A percentile compares a stretch with the other conserved stretches of the same genome.
phyloP scores from a whole-genome alignment of 2,797 vertebrate genomes.

The Halcyon smyrnensis region DNA sequence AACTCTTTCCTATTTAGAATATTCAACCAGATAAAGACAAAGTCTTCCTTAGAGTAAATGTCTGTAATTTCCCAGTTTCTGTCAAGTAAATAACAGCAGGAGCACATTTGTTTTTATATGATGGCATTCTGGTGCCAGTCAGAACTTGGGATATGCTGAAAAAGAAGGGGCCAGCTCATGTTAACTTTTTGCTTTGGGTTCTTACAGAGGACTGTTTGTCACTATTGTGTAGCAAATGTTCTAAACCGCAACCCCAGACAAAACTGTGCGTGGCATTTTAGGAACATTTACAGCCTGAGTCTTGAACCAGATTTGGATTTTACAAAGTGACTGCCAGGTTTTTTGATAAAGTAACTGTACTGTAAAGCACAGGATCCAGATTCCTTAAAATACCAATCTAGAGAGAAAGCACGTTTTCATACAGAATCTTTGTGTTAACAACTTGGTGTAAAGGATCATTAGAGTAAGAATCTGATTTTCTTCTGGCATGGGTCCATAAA shows the following conservation, averaged over 20 bases:
- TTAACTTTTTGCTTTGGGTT: conserved; percentile 46
- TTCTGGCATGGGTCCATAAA: neutral
- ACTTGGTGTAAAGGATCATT: neutral
- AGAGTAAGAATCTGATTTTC: conserved; percentile 11
- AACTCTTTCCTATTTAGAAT: conserved; percentile 13
- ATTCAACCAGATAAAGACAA: conserved; percentile 14
- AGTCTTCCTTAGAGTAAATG: conserved; percentile 39
- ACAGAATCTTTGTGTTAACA: neutral
- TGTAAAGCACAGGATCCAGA: neutral
- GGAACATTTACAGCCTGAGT: conserved; percentile 35
- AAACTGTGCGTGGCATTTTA: conserved; percentile 36
- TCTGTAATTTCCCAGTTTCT: conserved; percentile 60
- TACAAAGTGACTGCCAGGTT: neutral
- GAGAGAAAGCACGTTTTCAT: neutral
- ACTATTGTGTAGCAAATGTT: conserved; percentile 47
- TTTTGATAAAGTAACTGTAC: neutral
- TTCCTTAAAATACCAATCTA: conserved; percentile 9
- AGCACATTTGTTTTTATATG: conserved; percentile 53
- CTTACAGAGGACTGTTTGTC: conserved; percentile 46
- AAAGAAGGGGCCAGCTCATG: conserved; percentile 30
- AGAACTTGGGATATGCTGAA: conserved; percentile 52
- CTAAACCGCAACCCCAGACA: conserved; percentile 44
- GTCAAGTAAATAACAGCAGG: conserved; percentile 68
- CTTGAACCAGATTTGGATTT: conserved; percentile 44
- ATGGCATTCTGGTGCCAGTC: conserved; percentile 57